A percentile compares a stretch with the other conserved stretches of the same genome.
phyloP scores from a whole-genome alignment of 2,888 invertebrate genomes.

The Scaptomyza parva region DNA sequence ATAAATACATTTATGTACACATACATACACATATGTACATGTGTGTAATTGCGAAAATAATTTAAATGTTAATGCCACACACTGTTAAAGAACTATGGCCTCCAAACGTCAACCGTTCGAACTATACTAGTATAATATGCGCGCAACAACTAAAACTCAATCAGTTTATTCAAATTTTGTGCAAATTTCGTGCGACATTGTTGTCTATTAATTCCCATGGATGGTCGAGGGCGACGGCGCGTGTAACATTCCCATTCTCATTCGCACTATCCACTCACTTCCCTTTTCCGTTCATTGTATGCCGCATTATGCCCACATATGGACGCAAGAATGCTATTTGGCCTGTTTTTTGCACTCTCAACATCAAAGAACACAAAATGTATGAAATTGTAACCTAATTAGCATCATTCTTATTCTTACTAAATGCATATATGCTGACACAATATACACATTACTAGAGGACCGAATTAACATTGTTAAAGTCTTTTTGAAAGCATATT shows the following conservation, averaged over 20 bases:
- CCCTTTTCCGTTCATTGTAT: slow-evolving; percentile 1
- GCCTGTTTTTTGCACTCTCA: slow-evolving; percentile 33
- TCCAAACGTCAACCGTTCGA: slow-evolving; percentile 5
- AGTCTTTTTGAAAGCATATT: too few relatives aligned
- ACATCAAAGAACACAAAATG: slow-evolving; percentile 65
- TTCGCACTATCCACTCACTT: neutral
- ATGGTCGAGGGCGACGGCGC: slow-evolving; percentile 21
- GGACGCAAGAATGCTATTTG: slow-evolving; percentile 33
- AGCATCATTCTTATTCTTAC: slow-evolving; percentile 14
- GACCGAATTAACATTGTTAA: too few relatives aligned
- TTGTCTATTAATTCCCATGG: slow-evolving; percentile 19
- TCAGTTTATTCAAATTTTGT: slow-evolving; percentile 83
- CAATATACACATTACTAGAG: neutral
- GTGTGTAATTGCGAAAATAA: slow-evolving; percentile 52
- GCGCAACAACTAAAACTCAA: slow-evolving; percentile 68
- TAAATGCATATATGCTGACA: slow-evolving; percentile 3
- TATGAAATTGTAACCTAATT: slow-evolving; percentile 59
- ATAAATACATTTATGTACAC: neutral
- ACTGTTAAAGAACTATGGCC: slow-evolving; percentile 37
- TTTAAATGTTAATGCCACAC: slow-evolving; percentile 72
- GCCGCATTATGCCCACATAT: slow-evolving; percentile 42
- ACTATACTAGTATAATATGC: slow-evolving; percentile 39
- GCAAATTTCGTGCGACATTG: slow-evolving; percentile 73
- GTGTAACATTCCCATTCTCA: slow-evolving; percentile 4
- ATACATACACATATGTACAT: too few relatives aligned